phyloP scores from a whole-genome alignment of 2,888 invertebrate species.

The Dorcus hopei region DNA sequence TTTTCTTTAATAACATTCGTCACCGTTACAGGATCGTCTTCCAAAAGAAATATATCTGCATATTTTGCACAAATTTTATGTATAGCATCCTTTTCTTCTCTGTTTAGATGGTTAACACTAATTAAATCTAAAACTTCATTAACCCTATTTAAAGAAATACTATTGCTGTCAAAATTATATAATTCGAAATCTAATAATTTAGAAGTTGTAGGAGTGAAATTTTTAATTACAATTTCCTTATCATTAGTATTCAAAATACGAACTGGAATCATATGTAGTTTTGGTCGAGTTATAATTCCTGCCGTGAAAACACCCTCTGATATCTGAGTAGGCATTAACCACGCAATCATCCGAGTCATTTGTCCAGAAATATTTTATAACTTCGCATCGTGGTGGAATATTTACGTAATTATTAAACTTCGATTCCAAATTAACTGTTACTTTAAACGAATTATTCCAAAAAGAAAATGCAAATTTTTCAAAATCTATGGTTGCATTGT shows the following conservation, averaged over 20 bases:
- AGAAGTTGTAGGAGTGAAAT: no score
- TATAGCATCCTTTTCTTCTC: no score
- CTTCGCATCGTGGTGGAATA: slow-evolving; percentile 1
- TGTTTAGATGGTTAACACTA: no score
- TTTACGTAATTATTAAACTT: slow-evolving; percentile 4
- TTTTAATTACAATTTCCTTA: no score
- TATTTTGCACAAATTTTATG: neutral
- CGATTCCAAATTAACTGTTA: slow-evolving; percentile 3
- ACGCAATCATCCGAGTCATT: neutral
- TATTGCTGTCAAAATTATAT: no score
- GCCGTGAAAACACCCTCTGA: neutral
- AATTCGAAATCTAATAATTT: no score
- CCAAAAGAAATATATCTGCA: slow-evolving; percentile 1
- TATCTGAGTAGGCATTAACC: neutral
- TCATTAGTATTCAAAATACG: no score
- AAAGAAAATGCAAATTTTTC: neutral
- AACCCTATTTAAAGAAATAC: no score
- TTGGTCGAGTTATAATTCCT: no score
- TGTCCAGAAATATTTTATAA: neutral
- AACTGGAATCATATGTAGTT: no score
- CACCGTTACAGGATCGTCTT: neutral
- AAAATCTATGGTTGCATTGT: no score
- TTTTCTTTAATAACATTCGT: slow-evolving; percentile 6
- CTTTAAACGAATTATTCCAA: neutral
- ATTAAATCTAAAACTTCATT: no score